Percentiles rank a stretch among this genome's conserved stretches.
These are phyloP conservation scores for Tachyglossus aculeatus DNA, from an alignment of 2,797 vertebrate genomes.

Conservation along the genomic window DNA sequence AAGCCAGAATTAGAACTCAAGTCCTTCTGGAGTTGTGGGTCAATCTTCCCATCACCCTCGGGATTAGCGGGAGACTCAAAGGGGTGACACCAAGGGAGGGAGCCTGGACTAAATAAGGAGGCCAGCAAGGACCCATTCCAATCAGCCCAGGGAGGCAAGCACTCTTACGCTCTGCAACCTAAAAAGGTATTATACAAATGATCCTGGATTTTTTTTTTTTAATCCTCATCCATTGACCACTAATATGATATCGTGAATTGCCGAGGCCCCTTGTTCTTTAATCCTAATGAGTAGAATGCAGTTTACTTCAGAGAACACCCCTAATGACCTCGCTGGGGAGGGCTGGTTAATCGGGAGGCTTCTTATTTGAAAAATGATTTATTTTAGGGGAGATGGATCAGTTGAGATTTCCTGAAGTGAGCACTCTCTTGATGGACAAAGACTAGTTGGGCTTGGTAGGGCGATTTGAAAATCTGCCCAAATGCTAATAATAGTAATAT, in stretches of 20 bases:
- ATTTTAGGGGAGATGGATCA: conserved; percentile 12
- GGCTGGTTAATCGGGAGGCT: conserved; percentile 42
- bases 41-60: conserved; percentile 31
- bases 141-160: conserved; percentile 23
- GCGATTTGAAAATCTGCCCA: too few species aligned
- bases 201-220: conserved; percentile 9
- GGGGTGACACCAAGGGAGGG: conserved; percentile 11
- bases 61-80: conserved; percentile 52
- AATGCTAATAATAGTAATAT: too few species aligned
- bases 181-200: conserved; percentile 33
- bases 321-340: conserved; percentile 37
- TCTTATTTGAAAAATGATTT: conserved; percentile 34
- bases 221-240: conserved; percentile 16
- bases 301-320: conserved; percentile 45
- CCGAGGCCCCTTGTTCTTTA: conserved; percentile 36
- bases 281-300: conserved; percentile 41
- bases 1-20: too few species aligned
- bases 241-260: conserved; percentile 17
- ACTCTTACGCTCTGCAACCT: conserved; percentile 18
- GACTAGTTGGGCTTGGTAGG: too few species aligned
- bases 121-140: conserved; percentile 27
- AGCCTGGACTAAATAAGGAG: conserved; percentile 46
- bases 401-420: conserved; percentile 9
- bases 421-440: too few species aligned
- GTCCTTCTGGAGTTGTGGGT: conserved; percentile 4